phyloP scores from a whole-genome alignment of 2,113 vertebrate genomes.

The Anhinga anhinga region DNA sequence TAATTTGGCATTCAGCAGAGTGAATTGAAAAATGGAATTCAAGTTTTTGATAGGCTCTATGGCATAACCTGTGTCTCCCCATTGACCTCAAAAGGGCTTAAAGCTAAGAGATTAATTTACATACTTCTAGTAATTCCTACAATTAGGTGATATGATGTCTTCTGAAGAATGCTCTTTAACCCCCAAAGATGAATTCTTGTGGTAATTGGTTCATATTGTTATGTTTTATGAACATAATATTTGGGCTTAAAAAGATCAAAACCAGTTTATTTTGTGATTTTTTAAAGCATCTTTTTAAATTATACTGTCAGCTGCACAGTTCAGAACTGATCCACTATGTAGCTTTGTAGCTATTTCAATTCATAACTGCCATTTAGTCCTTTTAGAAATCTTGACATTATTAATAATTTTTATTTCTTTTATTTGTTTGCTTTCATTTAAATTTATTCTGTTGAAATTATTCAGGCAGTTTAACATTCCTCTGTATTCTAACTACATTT shows the following conservation, averaged over 20 bases:
- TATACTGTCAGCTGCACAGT: not conserved
- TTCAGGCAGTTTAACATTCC: not conserved
- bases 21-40: not conserved
- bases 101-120: not conserved
- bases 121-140: not conserved
- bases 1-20: not conserved
- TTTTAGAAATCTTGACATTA: not conserved
- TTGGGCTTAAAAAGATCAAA: not conserved
- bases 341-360: not conserved
- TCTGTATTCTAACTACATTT: not conserved
- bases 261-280: not conserved
- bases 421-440: not conserved
- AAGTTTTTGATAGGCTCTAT: not conserved
- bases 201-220: not conserved
- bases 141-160: not conserved
- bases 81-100: not conserved
- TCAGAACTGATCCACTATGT: not conserved
- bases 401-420: not conserved
- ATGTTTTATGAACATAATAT: not conserved
- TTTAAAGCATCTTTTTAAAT: not conserved
- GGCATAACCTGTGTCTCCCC: not conserved
- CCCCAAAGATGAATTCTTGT: not conserved
- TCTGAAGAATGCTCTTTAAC: not conserved
- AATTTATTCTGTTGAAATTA: not conserved
- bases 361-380: not conserved